Base-by-base conservation (phyloP, 2,888 invertebrate species). In the Dicroscelio sp. region DNA sequence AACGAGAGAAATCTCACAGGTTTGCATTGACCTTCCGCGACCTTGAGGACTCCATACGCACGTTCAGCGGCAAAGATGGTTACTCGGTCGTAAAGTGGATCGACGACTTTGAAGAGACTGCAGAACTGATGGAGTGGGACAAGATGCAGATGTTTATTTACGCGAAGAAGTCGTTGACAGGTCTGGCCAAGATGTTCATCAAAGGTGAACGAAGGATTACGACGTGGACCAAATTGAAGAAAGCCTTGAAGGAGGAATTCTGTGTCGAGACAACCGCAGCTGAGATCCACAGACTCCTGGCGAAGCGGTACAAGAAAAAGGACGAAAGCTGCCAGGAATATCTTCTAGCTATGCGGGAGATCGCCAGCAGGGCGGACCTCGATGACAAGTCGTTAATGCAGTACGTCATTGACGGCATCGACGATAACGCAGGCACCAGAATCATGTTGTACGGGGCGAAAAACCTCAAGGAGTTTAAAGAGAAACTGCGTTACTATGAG, bases 261-360 rank as follows among this genome's bases (percentile, higher is more conserved):
- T n/a, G n/a, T n/a, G n/a, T n/a, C n/a, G n/a, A n/a, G n/a, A n/a
- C n/a, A n/a, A n/a, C n/a, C n/a, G n/a, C n/a, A n/a, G n/a, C n/a
- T n/a, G n/a, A n/a, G n/a, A 75, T 92, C 4, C 83, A 92, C 31
- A n/a, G 78, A 10, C 20, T 76, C n/a, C 73, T 92, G 0, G 31
- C 71, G 0, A 79, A 14, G 80, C 43, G 31, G 80, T 73, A 4
- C 69, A 92, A 31, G 30, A 63, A 27, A 20, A 63, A 63, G 6
- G 23, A 69, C 2, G 69, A 69, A n/a, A 58, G 33, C 0, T 10
- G 88, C 6, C 84, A 90, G 20, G 88, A 92, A 76, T 90, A 92
- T 60, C 88, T 90, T 25, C 33, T 90, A 0, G n/a, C 48, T 3
- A 91, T 92, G 90, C 87, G 48, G n/a, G 87, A 90, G 48, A n/a